Conservation (phyloP, 1,140 invertebrate species). For the Condylostylus longicornis region DNA sequence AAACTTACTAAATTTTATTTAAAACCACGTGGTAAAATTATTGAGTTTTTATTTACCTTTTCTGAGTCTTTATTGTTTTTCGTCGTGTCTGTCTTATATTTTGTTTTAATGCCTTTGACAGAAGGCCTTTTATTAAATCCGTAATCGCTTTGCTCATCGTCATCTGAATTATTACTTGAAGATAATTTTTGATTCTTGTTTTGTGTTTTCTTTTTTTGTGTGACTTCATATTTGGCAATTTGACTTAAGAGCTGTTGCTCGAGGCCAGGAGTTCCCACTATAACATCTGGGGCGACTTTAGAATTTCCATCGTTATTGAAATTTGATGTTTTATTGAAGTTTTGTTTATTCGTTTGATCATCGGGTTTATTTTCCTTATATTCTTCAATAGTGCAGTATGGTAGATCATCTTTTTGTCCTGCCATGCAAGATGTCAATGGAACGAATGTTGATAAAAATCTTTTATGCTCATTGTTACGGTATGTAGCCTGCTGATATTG, state of each 20-base stretch:
- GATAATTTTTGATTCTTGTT: constrained; percentile 40
- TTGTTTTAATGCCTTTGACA: constrained; percentile 48
- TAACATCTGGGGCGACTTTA: constrained; percentile 52
- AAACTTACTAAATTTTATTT: too few species aligned
- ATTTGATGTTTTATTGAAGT: too few species aligned
- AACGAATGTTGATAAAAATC: constrained; percentile 56
- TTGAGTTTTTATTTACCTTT: too few species aligned
- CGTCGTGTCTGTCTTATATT: too few species aligned
- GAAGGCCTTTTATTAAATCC: constrained; percentile 76
- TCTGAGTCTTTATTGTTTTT: too few species aligned
- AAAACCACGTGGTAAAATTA: too few species aligned
- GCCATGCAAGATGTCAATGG: constrained; percentile 59
- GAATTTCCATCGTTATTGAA: neutral
- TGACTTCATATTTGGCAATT: constrained; percentile 72
- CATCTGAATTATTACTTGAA: constrained; percentile 38
- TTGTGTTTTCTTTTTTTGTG: constrained; percentile 62
- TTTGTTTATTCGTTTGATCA: constrained; percentile 14
- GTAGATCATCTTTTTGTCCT: constrained; percentile 44
- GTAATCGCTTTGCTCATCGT: constrained; percentile 74
- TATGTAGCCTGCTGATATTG: constrained; percentile 30
- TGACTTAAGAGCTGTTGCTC: constrained; percentile 57
- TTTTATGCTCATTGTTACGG: constrained; percentile 36
- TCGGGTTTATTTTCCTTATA: constrained; percentile 48
- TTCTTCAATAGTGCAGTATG: constrained; percentile 49
- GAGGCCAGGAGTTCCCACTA: constrained; percentile 52